Percentiles rank a stretch among this genome's conserved stretches.
Conservation (phyloP, 2,888 invertebrate genomes). For the Leptura quadrifasciata region DNA sequence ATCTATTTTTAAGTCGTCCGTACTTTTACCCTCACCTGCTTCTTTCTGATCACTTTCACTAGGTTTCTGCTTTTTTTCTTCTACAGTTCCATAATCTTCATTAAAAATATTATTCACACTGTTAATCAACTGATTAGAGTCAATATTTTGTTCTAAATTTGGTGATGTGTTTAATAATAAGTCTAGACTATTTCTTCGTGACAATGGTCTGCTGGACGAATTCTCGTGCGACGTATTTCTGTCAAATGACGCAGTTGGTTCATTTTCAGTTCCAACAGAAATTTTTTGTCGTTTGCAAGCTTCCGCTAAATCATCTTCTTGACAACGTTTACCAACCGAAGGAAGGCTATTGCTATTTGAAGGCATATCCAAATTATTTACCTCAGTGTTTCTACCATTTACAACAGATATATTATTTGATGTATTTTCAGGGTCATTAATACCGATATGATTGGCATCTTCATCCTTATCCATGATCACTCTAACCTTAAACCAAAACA, state of each 20-base stretch:
- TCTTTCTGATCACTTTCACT: not conserved
- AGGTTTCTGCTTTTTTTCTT: constrained; percentile 8
- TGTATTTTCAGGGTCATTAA: not conserved
- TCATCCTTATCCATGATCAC: constrained; percentile 56
- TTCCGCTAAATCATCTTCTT: not conserved
- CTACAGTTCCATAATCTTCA: constrained; percentile 37
- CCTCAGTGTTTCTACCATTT: not conserved
- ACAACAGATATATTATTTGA: not conserved
- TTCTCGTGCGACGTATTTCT: not conserved
- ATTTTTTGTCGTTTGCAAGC: constrained; percentile 10
- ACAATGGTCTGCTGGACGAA: not conserved
- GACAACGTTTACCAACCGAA: constrained; percentile 11
- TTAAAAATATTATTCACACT: constrained; percentile 36
- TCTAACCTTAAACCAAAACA: constrained; percentile 75
- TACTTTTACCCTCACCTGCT: not conserved
- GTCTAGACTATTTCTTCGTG: not conserved
- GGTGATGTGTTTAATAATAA: not conserved
- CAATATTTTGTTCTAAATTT: constrained; percentile 26
- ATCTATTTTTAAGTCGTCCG: not conserved
- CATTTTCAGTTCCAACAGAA: not conserved
- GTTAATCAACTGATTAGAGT: constrained; percentile 23
- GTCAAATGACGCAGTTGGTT: not conserved
- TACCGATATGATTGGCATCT: not conserved
- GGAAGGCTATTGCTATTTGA: not conserved
- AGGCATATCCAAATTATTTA: not conserved